Conservation (phyloP, 2,797 vertebrate genomes). For the Moxostoma hubbsi region DNA sequence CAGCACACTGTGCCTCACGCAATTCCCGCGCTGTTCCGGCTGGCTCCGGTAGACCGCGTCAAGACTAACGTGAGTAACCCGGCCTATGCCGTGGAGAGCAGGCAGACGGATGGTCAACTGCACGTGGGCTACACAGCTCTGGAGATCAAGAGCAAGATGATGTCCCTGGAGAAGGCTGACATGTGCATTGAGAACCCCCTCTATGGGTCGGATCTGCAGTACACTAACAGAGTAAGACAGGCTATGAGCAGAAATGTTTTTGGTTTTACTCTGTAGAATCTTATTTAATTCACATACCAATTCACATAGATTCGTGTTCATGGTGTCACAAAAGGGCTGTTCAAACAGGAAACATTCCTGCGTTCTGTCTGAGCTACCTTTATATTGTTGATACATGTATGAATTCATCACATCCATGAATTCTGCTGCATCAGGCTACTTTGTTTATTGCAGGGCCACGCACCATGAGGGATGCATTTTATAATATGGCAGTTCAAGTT, state of each 20-base stretch:
- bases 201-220: conserved; percentile 97
- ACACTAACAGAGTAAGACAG: conserved; percentile 85
- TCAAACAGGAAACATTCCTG: too few relatives aligned
- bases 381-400: too few relatives aligned
- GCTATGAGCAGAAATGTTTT: neutral
- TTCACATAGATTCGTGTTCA: too few relatives aligned
- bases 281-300: too few relatives aligned
- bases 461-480: too few relatives aligned
- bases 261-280: neutral
- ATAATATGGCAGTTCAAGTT: too few relatives aligned
- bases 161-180: conserved; percentile 96
- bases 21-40: conserved; percentile 93
- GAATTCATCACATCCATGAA: too few relatives aligned
- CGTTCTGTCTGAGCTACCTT: too few relatives aligned
- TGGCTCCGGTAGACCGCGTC: conserved; percentile 92
- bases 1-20: conserved; percentile 93
- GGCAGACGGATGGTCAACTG: conserved; percentile 83
- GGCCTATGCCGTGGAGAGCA: conserved; percentile 87
- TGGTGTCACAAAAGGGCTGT: too few relatives aligned
- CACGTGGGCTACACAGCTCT: conserved; percentile 97
- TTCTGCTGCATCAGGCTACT: too few relatives aligned
- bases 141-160: conserved; percentile 98
- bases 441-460: too few relatives aligned
- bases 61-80: conserved; percentile 97
- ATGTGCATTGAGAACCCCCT: conserved; percentile 95